Evolutionary conservation across 2,797 vertebrate genomes (phyloP).

Genomic region (Mormyrops boulengeri): DNA sequence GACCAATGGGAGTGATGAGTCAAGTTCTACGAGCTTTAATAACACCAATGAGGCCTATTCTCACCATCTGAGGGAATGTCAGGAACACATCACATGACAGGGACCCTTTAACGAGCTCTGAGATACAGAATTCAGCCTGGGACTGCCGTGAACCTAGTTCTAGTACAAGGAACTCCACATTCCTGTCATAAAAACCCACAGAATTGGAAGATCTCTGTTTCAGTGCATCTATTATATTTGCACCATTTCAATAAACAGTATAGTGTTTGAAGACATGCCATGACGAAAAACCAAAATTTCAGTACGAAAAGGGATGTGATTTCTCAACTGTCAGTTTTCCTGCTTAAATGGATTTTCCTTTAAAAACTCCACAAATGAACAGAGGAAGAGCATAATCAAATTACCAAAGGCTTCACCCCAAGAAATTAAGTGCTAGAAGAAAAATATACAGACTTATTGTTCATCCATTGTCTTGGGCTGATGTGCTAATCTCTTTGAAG

Average conservation of each 20-base stretch:
- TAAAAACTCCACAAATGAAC: constrained; percentile 22
- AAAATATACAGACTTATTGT: constrained; percentile 46
- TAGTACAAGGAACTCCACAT: constrained; percentile 38
- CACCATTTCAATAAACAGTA: constrained; percentile 21
- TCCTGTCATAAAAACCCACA: constrained; percentile 43
- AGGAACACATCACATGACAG: constrained; percentile 63
- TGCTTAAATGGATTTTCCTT: constrained; percentile 31
- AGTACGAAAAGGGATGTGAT: neutral
- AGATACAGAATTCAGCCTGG: constrained; percentile 36
- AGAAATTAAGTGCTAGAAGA: constrained; percentile 42
- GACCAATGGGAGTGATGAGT: constrained; percentile 56
- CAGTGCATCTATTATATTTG: neutral
- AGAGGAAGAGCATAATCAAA: constrained; percentile 37
- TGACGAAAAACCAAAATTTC: constrained; percentile 1
- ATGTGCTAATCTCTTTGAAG: constrained; percentile 61
- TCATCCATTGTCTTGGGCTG: constrained; percentile 52
- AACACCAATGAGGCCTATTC: constrained; percentile 48
- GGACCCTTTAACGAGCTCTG: constrained; percentile 60
- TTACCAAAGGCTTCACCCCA: constrained; percentile 39
- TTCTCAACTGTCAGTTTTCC: constrained; percentile 29
- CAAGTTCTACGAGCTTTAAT: constrained; percentile 61
- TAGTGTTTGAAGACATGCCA: constrained; percentile 19
- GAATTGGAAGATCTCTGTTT: constrained; percentile 36
- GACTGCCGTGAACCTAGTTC: constrained; percentile 24
- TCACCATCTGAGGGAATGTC: constrained; percentile 50